Conservation (phyloP, 2,888 invertebrate genomes). For the Hyppa rectilinea region DNA sequence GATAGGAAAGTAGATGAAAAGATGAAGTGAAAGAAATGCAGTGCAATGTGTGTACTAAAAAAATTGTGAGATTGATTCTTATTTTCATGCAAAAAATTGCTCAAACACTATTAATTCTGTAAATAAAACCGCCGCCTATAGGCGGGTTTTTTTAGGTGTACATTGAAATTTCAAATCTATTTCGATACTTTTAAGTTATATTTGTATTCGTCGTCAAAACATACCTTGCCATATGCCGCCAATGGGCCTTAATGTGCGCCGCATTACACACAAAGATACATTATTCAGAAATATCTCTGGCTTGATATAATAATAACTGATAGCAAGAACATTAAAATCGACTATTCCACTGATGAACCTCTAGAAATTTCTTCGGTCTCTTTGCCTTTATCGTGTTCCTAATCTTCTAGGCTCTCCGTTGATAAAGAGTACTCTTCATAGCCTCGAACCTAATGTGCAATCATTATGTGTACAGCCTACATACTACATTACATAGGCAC, state of each 20-base stretch:
- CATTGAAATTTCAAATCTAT: no score
- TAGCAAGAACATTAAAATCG: conserved; percentile 14
- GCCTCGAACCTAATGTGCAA: conserved; percentile 22
- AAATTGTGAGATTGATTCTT: no score
- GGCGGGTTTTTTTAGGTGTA: no score
- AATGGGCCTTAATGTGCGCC: no score
- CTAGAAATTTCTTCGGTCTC: conserved; percentile 40
- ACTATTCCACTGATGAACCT: background rate
- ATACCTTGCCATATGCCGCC: no score
- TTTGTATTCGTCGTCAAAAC: no score
- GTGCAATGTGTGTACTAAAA: no score
- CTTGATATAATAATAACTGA: background rate
- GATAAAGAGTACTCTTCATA: conserved; percentile 36
- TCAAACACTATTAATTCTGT: background rate
- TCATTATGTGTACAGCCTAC: conserved; percentile 14
- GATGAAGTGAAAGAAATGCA: no score
- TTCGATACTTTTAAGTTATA: no score
- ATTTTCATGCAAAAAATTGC: no score
- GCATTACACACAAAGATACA: background rate
- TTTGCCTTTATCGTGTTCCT: conserved; percentile 5
- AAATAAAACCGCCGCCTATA: no score
- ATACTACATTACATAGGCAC: background rate
- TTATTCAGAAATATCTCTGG: background rate
- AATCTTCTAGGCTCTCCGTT: conserved; percentile 13
- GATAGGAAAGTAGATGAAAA: no score